Base-by-base conservation (phyloP, 2,888 invertebrate genomes). In the Papilio demoleus region DNA sequence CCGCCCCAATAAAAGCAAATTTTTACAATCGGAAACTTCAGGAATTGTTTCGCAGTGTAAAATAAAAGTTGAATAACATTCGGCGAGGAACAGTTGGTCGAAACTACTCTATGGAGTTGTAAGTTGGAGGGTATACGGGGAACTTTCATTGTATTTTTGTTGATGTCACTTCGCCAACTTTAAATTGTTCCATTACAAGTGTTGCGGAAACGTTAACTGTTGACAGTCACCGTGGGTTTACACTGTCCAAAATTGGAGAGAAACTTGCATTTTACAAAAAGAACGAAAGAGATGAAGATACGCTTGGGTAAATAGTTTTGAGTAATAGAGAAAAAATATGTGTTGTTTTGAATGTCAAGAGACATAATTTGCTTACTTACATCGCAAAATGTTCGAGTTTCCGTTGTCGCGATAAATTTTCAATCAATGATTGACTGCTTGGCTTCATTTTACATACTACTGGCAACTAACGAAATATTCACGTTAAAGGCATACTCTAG, bases 41-140 rank as follows among this genome's bases (percentile, higher is more conserved):
- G 38, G 42, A 69, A 68, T 68, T 50, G 64, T 59, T 65, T 65
- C 64, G 60, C 60, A 40, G 40, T 64, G 64, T 58, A 60, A 68
- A 68, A 69, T 69, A 69, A 69, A 69, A 69, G 68, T 69, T 69
- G 60, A 65, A 69, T 69, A 69, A 65, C 65, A 65, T 65, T 65
- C 68, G 65, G 42, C 68, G 65, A 53, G 47, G 68, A 60, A 65
- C 68, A 69, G 60, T 69, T 69, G 68, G 60, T 64, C 36, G 45
- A 36, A 47, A 68, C 64, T 68, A 68, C 68, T 65, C 53, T 53
- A 65, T 69, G 53, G 50, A 60, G 65, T 64, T 64, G 31, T 34
- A 65, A 69, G 42, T 69, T 69, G 65, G 65, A 69, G 65, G 50
- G 68, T 40, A 50, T 59, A 69, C 60, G 65, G 12, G 65, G 22